Evolutionary conservation across 37 sponge, comb jelly and placozoan genomes (phyloP), one percentile per base, ranked within the genome.

Genomic region (Eunapius fragilis): DNA sequence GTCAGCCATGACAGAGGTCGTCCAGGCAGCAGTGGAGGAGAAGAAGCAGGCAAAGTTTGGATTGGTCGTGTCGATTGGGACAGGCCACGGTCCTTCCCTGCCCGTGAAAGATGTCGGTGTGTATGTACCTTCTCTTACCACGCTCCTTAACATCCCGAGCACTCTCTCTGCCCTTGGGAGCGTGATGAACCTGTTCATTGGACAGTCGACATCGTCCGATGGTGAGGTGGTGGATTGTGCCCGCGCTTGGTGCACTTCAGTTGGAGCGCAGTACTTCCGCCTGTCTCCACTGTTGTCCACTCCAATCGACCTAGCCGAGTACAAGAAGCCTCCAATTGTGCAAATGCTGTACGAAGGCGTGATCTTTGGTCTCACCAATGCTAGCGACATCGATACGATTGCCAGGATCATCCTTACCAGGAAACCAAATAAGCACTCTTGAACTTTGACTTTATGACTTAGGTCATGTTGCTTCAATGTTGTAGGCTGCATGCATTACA

Each of bases 191-290:
- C 32, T 89, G 6, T 68, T 89, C 31, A 41, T 89, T 48, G 78
- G 80, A 2, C 84, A 89, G 30, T 35, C 68, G 13, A 89, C 89
- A n/a, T 50, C 70, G 35, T 78, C 84, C 27, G 79, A 72, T 84
- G 89, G 89, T 6, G 80, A 79, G 68, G 84, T 84, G 30, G 80
- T 82, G 37, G 37, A 70, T n/a, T 47, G 80, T 58, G 89, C 89
- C 10, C 70, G 67, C 1, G 84, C 84, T 3, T 89, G 89, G 89
- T 89, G 89, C 74, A 74, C 82, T 1, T 67, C 80, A 7, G 3
- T 89, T 23, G 74, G 68, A 0, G 41, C 69, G 2, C 37, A 84
- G 34, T 84, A 75, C 67, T 84, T n/a, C n/a, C n/a, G n/a, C n/a
- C n/a, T n/a, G n/a, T n/a, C n/a, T n/a, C n/a, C n/a, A n/a, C 76